These are phyloP conservation scores for Leucoptera coffeella DNA, from an alignment of 2,888 invertebrate genomes.

Conservation along the genomic window DNA sequence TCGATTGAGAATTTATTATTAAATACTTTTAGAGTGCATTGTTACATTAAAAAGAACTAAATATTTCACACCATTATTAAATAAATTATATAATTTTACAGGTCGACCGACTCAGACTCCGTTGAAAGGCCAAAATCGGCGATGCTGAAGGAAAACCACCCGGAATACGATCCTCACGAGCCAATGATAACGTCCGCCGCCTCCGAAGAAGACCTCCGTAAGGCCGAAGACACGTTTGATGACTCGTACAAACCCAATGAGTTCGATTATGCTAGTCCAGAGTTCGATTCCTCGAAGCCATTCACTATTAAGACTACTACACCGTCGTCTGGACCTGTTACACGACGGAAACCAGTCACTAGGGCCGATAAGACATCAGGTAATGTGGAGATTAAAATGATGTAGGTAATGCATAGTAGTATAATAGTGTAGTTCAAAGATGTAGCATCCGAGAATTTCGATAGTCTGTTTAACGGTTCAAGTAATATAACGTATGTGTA, in stretches of 20 bases:
- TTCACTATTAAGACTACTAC: conserved; percentile 25
- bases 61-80: too few relatives aligned
- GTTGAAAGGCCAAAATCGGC: conserved; percentile 42
- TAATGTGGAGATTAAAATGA: conserved; percentile 10
- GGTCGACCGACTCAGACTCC: conserved; percentile 26
- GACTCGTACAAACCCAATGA: conserved; percentile 27
- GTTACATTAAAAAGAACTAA: too few relatives aligned
- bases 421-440: too few relatives aligned
- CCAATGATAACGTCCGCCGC: conserved; percentile 46
- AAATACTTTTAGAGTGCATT: too few relatives aligned
- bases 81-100: too few relatives aligned
- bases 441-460: too few relatives aligned
- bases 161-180: conserved; percentile 43
- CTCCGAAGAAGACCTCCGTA: conserved; percentile 38
- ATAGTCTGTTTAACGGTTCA: too few relatives aligned
- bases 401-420: too few relatives aligned
- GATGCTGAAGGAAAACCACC: conserved; percentile 35
- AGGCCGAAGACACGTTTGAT: conserved; percentile 35
- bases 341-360: conserved; percentile 22
- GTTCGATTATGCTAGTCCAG: conserved; percentile 16
- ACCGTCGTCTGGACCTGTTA: too few relatives aligned
- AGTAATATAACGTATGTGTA: too few relatives aligned
- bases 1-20: too few relatives aligned
- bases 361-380: conserved; percentile 29
- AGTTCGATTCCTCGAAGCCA: conserved; percentile 23